Conservation (phyloP, 2,797 vertebrate genomes). For the Pogonophryne albipinna region DNA sequence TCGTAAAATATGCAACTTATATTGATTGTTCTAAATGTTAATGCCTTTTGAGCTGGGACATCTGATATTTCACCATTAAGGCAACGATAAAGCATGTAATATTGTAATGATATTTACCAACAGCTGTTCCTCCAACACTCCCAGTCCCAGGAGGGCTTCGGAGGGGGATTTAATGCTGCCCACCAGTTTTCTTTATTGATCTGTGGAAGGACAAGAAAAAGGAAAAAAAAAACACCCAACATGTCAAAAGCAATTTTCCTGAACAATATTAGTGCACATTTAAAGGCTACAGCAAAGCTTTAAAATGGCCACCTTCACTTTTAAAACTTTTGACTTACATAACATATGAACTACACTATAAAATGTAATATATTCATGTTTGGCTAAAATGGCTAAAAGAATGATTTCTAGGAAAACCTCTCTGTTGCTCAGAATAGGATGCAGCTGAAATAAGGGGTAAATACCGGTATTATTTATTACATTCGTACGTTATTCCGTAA, state of each 20-base stretch:
- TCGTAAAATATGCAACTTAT: conserved; percentile 80
- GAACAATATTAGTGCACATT: conserved; percentile 59
- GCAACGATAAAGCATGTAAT: conserved; percentile 81
- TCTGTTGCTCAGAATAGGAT: neutral
- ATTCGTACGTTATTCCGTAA: conserved; percentile 55
- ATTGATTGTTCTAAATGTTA: conserved; percentile 87
- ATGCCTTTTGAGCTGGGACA: conserved; percentile 78
- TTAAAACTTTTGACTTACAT: conserved; percentile 1
- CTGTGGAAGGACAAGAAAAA: conserved; percentile 32
- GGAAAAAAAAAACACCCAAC: conserved; percentile 48
- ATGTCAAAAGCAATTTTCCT: conserved; percentile 66
- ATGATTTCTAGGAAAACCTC: conserved; percentile 12
- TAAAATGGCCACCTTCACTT: neutral
- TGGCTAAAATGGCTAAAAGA: conserved; percentile 1
- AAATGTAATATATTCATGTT: neutral
- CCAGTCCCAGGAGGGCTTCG: conserved; percentile 58
- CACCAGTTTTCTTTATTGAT: conserved; percentile 77
- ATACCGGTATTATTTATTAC: conserved; percentile 63
- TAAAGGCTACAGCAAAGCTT: conserved; percentile 45
- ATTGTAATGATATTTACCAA: conserved; percentile 86
- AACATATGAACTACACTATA: conserved; percentile 3
- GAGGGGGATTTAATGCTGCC: conserved; percentile 63
- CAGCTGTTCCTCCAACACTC: conserved; percentile 78
- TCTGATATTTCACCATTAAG: conserved; percentile 84
- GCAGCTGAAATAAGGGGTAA: conserved; percentile 42